phyloP scores from a whole-genome alignment of 1,140 invertebrate species.

The Cherax destructor region DNA sequence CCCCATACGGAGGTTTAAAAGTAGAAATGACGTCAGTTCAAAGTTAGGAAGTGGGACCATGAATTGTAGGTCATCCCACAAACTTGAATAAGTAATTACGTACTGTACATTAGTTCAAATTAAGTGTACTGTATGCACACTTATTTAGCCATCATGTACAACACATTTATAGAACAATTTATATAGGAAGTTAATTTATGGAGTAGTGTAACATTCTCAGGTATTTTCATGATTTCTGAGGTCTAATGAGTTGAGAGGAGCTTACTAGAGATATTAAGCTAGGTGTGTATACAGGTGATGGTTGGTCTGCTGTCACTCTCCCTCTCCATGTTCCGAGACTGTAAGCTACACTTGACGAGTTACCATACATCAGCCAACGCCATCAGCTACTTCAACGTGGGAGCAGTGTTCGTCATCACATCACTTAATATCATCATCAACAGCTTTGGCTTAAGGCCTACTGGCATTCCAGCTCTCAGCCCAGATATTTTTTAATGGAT shows the following conservation, averaged over 20 bases:
- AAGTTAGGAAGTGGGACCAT: too few relatives aligned
- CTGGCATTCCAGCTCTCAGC: background rate
- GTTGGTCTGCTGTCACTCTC: conserved; percentile 83
- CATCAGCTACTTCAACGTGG: conserved; percentile 85
- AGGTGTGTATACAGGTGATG: conserved; percentile 73
- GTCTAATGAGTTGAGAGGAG: background rate
- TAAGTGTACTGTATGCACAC: too few relatives aligned
- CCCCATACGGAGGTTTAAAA: too few relatives aligned
- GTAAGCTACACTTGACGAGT: conserved; percentile 82
- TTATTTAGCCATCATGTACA: too few relatives aligned
- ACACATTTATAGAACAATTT: too few relatives aligned
- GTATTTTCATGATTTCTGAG: too few relatives aligned
- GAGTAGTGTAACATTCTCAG: too few relatives aligned
- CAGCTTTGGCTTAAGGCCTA: conserved; percentile 79
- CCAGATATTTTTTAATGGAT: background rate
- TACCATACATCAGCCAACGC: conserved; percentile 82
- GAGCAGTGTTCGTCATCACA: conserved; percentile 83
- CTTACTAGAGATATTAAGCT: background rate
- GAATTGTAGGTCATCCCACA: too few relatives aligned
- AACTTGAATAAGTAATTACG: too few relatives aligned
- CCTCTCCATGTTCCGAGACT: conserved; percentile 85
- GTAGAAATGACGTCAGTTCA: too few relatives aligned
- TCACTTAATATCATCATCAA: conserved; percentile 87
- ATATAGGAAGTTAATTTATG: too few relatives aligned
- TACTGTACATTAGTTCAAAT: too few relatives aligned